Percentiles rank a stretch among this genome's conserved stretches.
These are phyloP conservation scores for Catostomus latipinnis DNA, from an alignment of 2,797 vertebrate genomes.

Conservation along the genomic window DNA sequence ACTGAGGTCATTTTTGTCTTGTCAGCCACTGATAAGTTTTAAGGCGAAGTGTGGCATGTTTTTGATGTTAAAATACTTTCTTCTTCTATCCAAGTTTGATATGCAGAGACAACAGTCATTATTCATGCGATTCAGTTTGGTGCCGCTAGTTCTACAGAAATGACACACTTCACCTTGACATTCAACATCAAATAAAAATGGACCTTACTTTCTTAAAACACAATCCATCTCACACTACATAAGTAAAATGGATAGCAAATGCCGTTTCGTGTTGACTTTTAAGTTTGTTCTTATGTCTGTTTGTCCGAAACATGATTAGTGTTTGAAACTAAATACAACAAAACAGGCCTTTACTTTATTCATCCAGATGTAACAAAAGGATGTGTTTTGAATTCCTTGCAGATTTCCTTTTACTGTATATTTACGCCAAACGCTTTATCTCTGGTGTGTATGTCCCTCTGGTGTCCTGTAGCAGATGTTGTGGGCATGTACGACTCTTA, in stretches of 20 bases:
- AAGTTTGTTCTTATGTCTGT: too few relatives aligned
- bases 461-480: conserved; percentile 12
- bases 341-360: too few relatives aligned
- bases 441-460: conserved; percentile 16
- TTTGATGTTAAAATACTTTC: too few relatives aligned
- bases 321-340: too few relatives aligned
- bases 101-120: too few relatives aligned
- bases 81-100: too few relatives aligned
- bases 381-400: too few relatives aligned
- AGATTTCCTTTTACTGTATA: not conserved
- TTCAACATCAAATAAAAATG: not conserved
- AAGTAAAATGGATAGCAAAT: not conserved
- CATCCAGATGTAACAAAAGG: not conserved
- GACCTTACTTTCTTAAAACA: not conserved
- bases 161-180: not conserved
- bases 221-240: not conserved
- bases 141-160: too few relatives aligned
- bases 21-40: too few relatives aligned
- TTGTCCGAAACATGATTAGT: too few relatives aligned
- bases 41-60: too few relatives aligned
- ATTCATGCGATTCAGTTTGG: too few relatives aligned
- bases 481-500: conserved; percentile 4
- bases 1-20: not conserved
- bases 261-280: not conserved
- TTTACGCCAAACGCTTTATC: not conserved